Conservation (phyloP, 2,888 invertebrate genomes). For the Trissolcus japonicus region DNA sequence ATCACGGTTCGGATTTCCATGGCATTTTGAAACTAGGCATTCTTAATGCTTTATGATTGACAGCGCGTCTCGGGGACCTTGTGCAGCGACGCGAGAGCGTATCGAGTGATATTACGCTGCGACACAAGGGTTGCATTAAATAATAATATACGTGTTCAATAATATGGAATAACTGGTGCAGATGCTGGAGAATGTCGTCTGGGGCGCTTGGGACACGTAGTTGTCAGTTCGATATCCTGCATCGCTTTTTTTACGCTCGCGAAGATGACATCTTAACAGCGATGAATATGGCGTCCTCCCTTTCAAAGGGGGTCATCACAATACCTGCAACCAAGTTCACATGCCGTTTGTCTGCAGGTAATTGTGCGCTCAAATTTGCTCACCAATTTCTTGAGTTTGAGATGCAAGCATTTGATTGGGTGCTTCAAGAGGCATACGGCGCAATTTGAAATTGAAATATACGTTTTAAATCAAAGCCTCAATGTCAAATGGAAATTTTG, state of each 20-base stretch:
- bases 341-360: conserved; percentile 43
- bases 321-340: conserved; percentile 41
- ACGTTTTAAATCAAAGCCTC: background rate
- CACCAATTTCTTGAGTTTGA: conserved; percentile 1
- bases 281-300: conserved; percentile 64
- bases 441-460: background rate
- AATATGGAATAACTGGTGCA: conserved; percentile 58
- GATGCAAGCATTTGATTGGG: background rate
- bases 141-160: conserved; percentile 56
- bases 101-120: conserved; percentile 52
- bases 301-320: conserved; percentile 57
- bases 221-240: conserved; percentile 41
- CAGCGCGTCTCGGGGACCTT: conserved; percentile 30
- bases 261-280: conserved; percentile 68
- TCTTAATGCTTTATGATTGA: conserved; percentile 43
- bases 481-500: background rate
- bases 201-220: conserved; percentile 33
- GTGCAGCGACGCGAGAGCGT: conserved; percentile 40
- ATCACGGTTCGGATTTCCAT: conserved; percentile 41
- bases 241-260: conserved; percentile 58
- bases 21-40: conserved; percentile 23
- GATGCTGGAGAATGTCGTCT: conserved; percentile 47
- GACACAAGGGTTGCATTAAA: conserved; percentile 53
- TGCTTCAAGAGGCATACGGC: background rate
- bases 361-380: conserved; percentile 56